phyloP scores from a whole-genome alignment of 2,888 invertebrate species.

The Hirtodrosophila alboralis region DNA sequence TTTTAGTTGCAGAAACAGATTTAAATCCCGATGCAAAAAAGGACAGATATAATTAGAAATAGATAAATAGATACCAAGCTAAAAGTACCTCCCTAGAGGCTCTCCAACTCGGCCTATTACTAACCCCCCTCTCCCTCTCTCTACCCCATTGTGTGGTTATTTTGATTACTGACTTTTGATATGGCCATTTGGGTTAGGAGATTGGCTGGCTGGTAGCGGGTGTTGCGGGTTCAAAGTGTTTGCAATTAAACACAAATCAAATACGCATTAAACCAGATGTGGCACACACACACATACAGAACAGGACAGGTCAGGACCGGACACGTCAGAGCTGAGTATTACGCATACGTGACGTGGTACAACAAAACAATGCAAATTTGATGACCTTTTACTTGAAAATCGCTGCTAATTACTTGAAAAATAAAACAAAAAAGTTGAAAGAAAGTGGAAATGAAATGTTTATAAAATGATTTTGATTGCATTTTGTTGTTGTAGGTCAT shows the following conservation, averaged over 20 bases:
- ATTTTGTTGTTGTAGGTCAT: constrained; percentile 90
- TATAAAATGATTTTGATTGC: background rate
- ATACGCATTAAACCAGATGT: constrained; percentile 65
- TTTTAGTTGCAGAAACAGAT: no score
- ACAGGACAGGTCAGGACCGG: constrained; percentile 5
- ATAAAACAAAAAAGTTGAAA: constrained; percentile 3
- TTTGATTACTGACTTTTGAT: constrained; percentile 49
- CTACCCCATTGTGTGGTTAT: no score
- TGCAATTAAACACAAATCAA: constrained; percentile 73
- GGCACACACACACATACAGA: constrained; percentile 13
- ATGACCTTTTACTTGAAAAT: constrained; percentile 17
- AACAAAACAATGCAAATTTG: constrained; percentile 10
- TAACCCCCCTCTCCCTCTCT: no score
- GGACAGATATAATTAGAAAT: no score
- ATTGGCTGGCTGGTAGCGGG: no score
- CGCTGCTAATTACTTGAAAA: constrained; percentile 49
- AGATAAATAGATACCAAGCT: no score
- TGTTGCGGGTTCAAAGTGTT: constrained; percentile 42
- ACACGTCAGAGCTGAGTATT: constrained; percentile 35
- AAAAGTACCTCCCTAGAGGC: no score
- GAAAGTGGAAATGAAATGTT: no score
- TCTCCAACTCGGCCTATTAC: no score
- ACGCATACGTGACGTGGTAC: constrained; percentile 68
- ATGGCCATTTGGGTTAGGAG: constrained; percentile 22
- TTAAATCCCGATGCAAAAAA: no score